These are phyloP conservation scores for Caenorhabditis remanei DNA, from an alignment of 1,140 invertebrate species.

Conservation along the genomic window DNA sequence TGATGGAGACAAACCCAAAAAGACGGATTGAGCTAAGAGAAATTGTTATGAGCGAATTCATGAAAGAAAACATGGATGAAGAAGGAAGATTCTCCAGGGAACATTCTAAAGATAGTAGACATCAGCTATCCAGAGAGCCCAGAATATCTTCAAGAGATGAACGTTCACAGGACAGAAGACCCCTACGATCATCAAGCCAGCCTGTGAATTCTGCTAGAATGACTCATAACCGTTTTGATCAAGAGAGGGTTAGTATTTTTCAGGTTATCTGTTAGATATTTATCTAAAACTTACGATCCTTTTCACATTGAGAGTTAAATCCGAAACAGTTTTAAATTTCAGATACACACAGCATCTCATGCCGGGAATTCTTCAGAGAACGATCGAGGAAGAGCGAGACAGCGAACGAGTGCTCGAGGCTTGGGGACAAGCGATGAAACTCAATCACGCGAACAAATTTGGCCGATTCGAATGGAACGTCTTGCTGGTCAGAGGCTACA, in stretches of 20 bases:
- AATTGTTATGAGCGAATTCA: conserved; percentile 10
- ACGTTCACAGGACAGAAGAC: not conserved
- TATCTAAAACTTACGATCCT: too few relatives aligned
- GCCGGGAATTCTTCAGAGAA: not conserved
- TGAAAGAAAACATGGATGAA: conserved; percentile 13
- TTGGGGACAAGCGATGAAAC: not conserved
- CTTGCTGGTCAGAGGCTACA: not conserved
- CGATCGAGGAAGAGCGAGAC: not conserved
- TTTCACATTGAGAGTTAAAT: too few relatives aligned
- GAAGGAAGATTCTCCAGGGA: not conserved
- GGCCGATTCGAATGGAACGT: conserved; percentile 32
- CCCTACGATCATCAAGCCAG: not conserved
- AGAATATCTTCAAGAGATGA: not conserved
- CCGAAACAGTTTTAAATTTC: not conserved
- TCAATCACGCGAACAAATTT: not conserved
- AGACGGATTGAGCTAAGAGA: not conserved
- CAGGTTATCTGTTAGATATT: not conserved
- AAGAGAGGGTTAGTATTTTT: not conserved
- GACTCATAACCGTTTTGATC: not conserved
- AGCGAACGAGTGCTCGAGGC: not conserved
- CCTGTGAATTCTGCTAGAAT: not conserved
- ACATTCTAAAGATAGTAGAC: conserved; percentile 14
- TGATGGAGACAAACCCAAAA: conserved; percentile 3
- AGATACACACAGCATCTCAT: not conserved
- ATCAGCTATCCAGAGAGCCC: not conserved